Evolutionary conservation across 2,888 invertebrate genomes (phyloP), one percentile per base, ranked within the genome.

Genomic region (Mesochorus sp.): DNA sequence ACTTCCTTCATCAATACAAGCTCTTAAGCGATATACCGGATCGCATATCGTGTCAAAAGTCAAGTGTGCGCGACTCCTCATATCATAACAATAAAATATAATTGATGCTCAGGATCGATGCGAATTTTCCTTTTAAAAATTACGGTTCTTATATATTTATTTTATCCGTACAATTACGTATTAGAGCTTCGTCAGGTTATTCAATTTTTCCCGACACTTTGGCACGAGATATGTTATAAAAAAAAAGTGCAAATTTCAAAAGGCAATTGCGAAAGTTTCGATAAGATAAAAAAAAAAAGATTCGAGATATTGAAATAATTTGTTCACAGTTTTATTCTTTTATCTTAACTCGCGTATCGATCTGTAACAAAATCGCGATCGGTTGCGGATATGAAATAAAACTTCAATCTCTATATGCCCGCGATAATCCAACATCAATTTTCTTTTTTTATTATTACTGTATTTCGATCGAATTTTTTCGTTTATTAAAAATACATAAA

Each of bases 61-160:
- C 31, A 68, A 76, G 28, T 66, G 28, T 66, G 49, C 42, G 68
- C 34, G 42, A 76, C 8, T 24, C n/a, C n/a, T n/a, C n/a, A 28
- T 8, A 44, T 64, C 44, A 51, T 62, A 37, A 72, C 47, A 42
- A 31, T 12, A n/a, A n/a, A n/a, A n/a, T n/a, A n/a, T 12, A 53
- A 70, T 66, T 44, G 57, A 51, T 59, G 55, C 42, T 31, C 49
- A 24, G 26, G 21, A 68, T 17, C 44, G 21, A 70, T 31, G 14
- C 17, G 49, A 39, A 59, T 44, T 66, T 49, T 19, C 47, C 53
- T 34, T 47, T 8, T n/a, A 10, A 59, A 49, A 42, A 49, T 76
- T n/a, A 62, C n/a, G 17, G 4, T 55, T 19, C 51, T 53, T 42
- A 42, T 42, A 66, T 51, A 42, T 37, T 39, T 61, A 39, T 19